A percentile compares a stretch with the other conserved stretches of the same genome.
Conservation (phyloP, 2,113 vertebrate species). For the Colistium nudipinnis region DNA sequence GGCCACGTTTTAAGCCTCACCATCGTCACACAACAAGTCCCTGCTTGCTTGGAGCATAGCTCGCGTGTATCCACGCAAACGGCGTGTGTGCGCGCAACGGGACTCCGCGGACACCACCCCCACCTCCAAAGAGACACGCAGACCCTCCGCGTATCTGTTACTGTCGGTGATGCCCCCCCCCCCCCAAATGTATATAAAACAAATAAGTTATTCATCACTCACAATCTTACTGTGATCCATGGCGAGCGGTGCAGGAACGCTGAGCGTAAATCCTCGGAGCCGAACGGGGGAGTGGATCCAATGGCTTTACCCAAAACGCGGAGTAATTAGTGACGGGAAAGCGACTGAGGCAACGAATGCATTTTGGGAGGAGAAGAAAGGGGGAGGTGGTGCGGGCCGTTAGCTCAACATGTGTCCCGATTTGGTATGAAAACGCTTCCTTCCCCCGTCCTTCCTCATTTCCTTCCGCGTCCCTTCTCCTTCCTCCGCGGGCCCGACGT, state of each 20-base stretch:
- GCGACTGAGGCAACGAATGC: constrained; percentile 62
- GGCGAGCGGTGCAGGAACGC: constrained; percentile 26
- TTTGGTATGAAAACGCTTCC: constrained; percentile 71
- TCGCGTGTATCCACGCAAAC: constrained; percentile 29
- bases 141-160: background rate
- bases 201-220: too few species aligned
- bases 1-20: constrained; percentile 15
- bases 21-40: constrained; percentile 37
- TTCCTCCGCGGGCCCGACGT: constrained; percentile 34
- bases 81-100: constrained; percentile 1
- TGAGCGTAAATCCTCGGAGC: constrained; percentile 17
- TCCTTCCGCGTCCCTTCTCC: constrained; percentile 45
- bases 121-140: constrained; percentile 32
- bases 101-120: constrained; percentile 60
- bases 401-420: constrained; percentile 84
- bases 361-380: constrained; percentile 54
- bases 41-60: constrained; percentile 47
- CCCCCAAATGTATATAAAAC: too few species aligned
- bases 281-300: constrained; percentile 18
- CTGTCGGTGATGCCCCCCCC: too few species aligned
- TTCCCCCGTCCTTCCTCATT: constrained; percentile 31
- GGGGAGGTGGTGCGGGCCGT: constrained; percentile 61
- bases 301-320: constrained; percentile 43
- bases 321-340: constrained; percentile 60
- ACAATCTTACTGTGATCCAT: constrained; percentile 86